These are phyloP conservation scores for Archilochus colubris DNA, from an alignment of 2,113 vertebrate genomes.

Conservation along the genomic window DNA sequence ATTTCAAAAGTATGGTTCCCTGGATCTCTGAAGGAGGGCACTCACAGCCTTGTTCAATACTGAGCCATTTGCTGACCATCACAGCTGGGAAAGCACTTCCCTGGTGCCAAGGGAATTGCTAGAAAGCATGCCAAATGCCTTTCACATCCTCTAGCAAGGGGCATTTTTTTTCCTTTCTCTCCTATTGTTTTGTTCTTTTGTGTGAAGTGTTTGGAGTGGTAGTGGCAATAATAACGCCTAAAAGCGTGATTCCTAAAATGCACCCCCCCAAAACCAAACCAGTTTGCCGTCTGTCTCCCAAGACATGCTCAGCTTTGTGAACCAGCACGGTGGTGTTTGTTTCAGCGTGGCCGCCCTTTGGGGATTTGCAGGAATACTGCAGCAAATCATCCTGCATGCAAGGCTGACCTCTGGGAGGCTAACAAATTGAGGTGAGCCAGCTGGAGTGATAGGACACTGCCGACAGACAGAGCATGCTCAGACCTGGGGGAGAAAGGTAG, in stretches of 20 bases:
- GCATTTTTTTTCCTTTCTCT: background rate
- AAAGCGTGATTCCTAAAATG: background rate
- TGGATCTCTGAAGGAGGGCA: background rate
- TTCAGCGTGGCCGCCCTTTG: background rate
- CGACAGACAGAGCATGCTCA: conserved; percentile 65
- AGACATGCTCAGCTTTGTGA: background rate
- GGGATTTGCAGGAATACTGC: conserved; percentile 64
- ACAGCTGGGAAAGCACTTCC: background rate
- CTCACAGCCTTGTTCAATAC: background rate
- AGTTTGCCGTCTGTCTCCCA: background rate
- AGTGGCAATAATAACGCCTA: background rate
- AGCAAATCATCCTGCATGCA: conserved; percentile 66
- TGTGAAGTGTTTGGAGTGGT: background rate
- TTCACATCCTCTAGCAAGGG: background rate
- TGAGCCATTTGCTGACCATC: conserved; percentile 14
- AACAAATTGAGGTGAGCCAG: conserved; percentile 73
- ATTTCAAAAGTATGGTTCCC: background rate
- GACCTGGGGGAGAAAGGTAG: conserved; percentile 40
- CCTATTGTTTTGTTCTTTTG: background rate
- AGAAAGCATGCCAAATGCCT: background rate
- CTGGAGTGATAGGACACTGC: conserved; percentile 62
- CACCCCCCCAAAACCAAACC: background rate
- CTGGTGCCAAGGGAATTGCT: conserved; percentile 1
- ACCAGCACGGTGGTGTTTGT: background rate
- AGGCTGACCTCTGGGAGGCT: conserved; percentile 71